Evolutionary conservation across 2,888 invertebrate genomes (phyloP), one percentile per base, ranked within the genome.

Genomic region (Aphelenchoides bicaudatus): DNA sequence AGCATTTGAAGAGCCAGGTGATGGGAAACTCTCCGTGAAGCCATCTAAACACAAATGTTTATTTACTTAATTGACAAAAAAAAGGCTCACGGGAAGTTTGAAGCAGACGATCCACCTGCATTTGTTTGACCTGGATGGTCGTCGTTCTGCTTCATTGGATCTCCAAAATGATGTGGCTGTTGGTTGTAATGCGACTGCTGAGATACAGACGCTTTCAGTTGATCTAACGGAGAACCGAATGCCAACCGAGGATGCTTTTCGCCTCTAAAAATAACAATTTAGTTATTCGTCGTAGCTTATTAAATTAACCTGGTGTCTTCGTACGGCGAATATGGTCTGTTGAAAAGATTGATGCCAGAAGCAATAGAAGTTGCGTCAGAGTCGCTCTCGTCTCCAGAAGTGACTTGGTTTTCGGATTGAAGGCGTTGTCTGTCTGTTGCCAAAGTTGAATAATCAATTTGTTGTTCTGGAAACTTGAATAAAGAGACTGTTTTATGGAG

Each of bases 341-440:
- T 10, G 43, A 43, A 43, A n/a, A 21, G 43, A 19, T 19, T 21
- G 13, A 51, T n/a, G 3, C 43, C 43, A n/a, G 43, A 43, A 25
- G 43, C 43, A n/a, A 43, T 21, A 8, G 43, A 43, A 10, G 69
- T 69, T 25, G 62, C 59, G 51, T 68, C 68, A 16, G 68, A 68
- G 38, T 39, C 54, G 16, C 69, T 68, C 8, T 68, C 65, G 19
- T 59, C 63, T 19, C 49, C 43, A 25, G 28, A 47, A 3, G 49
- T 56, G 39, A 30, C 34, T 19, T 21, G 49, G 8, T 23, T 59
- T 37, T 67, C 65, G 10, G 64, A 66, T 16, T 61, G 65, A 16
- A 46, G 43, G 8, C 57, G 58, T 29, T 39, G 39, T 8, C 63
- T 52, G 19, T 31, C 34, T 10, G 50, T 31, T 10, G 37, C 58